A percentile compares a stretch with the other conserved stretches of the same genome.
These are phyloP conservation scores for Conops quadrifasciatus DNA, from an alignment of 2,888 invertebrate species.

Conservation along the genomic window DNA sequence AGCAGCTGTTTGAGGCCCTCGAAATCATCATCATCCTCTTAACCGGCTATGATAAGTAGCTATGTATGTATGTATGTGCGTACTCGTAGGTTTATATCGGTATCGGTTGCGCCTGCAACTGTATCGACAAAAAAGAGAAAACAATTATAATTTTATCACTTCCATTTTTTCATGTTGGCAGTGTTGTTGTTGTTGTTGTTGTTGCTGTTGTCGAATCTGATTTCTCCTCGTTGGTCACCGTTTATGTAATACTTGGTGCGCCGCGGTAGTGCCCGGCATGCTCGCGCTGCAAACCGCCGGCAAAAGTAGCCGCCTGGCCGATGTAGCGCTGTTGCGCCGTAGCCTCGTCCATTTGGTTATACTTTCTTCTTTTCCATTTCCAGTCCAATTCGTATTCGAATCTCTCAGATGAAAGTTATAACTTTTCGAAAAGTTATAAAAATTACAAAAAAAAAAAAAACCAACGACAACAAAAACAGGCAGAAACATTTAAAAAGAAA, in stretches of 20 bases:
- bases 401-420: conserved; percentile 16
- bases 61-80: too few relatives aligned
- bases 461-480: not conserved
- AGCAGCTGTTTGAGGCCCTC: not conserved
- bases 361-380: conserved; percentile 22
- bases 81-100: too few relatives aligned
- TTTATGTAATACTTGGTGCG: conserved; percentile 20
- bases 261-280: not conserved
- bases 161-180: not conserved
- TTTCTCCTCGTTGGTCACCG: conserved; percentile 20
- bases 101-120: not conserved
- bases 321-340: not conserved
- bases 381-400: conserved; percentile 7
- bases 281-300: not conserved
- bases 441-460: not conserved
- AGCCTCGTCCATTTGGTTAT: not conserved
- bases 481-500: conserved; percentile 3
- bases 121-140: conserved; percentile 1
- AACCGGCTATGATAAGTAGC: too few relatives aligned
- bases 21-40: not conserved
- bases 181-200: not conserved
- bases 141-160: conserved; percentile 5
- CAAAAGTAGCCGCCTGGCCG: not conserved
- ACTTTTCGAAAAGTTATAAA: conserved; percentile 5
- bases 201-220: conserved; percentile 17